Conservation (phyloP, 2,113 vertebrate genomes). For the Neodontobutis hainanensis region DNA sequence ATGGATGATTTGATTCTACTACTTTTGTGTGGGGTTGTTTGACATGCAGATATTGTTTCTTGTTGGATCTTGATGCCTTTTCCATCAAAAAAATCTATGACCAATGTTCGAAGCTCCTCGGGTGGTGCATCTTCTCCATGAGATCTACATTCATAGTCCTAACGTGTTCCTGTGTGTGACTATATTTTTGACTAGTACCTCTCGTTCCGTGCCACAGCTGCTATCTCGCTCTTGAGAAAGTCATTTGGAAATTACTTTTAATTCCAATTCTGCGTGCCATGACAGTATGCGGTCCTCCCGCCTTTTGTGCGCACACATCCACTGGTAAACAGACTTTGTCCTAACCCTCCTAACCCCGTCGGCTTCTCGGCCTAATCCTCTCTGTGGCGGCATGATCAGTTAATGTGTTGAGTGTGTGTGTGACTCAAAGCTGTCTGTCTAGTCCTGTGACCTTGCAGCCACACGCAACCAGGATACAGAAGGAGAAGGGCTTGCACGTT, state of each 20-base stretch:
- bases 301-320: conserved; percentile 5
- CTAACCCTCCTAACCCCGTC: conserved; percentile 66
- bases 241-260: conserved; percentile 57
- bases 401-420: conserved; percentile 55
- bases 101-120: not conserved
- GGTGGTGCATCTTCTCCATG: not conserved
- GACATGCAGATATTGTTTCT: no score
- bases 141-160: not conserved
- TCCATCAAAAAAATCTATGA: no score
- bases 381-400: conserved; percentile 66
- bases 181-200: conserved; percentile 19
- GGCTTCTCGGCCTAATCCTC: conserved; percentile 67
- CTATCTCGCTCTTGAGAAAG: conserved; percentile 45
- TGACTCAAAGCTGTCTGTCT: conserved; percentile 57
- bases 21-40: no score
- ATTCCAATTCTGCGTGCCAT: conserved; percentile 53
- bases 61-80: no score
- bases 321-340: conserved; percentile 41
- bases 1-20: no score
- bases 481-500: conserved; percentile 59
- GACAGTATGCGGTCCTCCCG: conserved; percentile 34
- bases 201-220: conserved; percentile 33
- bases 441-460: conserved; percentile 74
- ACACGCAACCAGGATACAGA: conserved; percentile 72
- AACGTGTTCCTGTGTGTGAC: conserved; percentile 8